Evolutionary conservation across 2,888 invertebrate genomes (phyloP).

Genomic region (Pandemis cinnamomeana): DNA sequence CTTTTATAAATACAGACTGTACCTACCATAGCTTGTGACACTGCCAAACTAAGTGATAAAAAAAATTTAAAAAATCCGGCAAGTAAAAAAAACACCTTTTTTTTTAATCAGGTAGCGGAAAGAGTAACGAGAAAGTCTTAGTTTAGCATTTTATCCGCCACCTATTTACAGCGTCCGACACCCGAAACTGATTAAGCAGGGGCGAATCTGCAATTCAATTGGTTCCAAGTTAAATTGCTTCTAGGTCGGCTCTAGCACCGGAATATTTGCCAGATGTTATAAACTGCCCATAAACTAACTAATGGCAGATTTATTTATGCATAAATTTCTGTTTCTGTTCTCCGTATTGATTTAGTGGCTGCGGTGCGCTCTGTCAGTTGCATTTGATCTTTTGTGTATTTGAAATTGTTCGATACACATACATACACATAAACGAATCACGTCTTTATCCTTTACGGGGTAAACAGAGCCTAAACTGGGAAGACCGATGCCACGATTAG

Average conservation of each 20-base stretch:
- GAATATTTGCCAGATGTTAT: conserved; percentile 70
- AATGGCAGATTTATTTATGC: conserved; percentile 65
- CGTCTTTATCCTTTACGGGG: too few species aligned
- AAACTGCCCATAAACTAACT: conserved; percentile 68
- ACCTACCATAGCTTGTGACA: too few species aligned
- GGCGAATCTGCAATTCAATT: conserved; percentile 69
- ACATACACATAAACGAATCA: too few species aligned
- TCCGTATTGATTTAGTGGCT: conserved; percentile 32
- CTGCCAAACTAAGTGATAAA: too few species aligned
- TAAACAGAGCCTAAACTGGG: too few species aligned
- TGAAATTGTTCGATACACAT: too few species aligned
- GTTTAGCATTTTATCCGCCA: background rate
- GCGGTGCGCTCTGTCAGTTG: conserved; percentile 30
- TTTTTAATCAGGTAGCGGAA: background rate
- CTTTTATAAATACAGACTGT: too few species aligned
- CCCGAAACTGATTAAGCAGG: conserved; percentile 40
- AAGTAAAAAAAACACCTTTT: too few species aligned
- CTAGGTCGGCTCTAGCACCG: conserved; percentile 61
- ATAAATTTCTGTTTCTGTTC: conserved; percentile 53
- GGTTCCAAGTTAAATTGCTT: conserved; percentile 64
- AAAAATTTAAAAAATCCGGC: too few species aligned
- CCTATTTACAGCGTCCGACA: conserved; percentile 27
- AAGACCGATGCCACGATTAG: too few species aligned
- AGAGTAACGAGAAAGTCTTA: background rate
- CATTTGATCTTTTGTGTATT: conserved; percentile 9